Conservation (phyloP, 2,888 invertebrate genomes). For the Torymus auratus region DNA sequence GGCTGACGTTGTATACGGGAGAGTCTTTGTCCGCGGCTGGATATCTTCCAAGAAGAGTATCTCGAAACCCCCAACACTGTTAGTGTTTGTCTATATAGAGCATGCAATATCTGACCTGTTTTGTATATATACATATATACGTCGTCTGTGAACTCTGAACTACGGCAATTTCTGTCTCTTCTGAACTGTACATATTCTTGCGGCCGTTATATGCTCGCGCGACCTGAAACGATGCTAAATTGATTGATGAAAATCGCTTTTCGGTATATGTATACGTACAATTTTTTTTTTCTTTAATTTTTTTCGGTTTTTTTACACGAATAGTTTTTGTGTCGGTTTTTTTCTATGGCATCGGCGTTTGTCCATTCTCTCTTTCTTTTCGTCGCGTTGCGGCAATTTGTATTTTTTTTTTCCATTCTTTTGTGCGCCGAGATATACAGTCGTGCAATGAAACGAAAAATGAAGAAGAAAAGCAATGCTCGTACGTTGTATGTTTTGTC, state of each 20-base stretch:
- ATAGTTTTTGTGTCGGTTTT: background rate
- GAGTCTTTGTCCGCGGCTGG: conserved; percentile 38
- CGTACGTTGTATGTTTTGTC: conserved; percentile 1
- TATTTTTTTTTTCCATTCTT: background rate
- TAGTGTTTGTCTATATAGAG: conserved; percentile 69
- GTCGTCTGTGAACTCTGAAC: conserved; percentile 63
- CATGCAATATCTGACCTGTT: conserved; percentile 68
- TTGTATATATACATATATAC: conserved; percentile 58
- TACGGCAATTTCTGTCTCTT: conserved; percentile 61
- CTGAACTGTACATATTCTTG: conserved; percentile 34
- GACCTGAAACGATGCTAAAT: conserved; percentile 29
- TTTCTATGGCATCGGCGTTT: background rate
- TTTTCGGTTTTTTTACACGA: background rate
- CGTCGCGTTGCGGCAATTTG: background rate
- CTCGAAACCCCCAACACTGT: conserved; percentile 61
- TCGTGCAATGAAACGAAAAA: conserved; percentile 16
- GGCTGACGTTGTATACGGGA: background rate
- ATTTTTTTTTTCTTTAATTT: background rate
- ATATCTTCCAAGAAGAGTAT: conserved; percentile 50
- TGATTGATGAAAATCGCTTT: conserved; percentile 34
- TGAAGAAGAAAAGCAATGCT: conserved; percentile 51
- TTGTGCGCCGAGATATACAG: no score
- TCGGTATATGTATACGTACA: background rate
- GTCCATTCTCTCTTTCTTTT: background rate
- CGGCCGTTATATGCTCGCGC: conserved; percentile 16